Percentiles rank a stretch among this genome's conserved stretches.
These are phyloP conservation scores for Apis mellifera DNA, from an alignment of 1,140 invertebrate species.

Conservation along the genomic window DNA sequence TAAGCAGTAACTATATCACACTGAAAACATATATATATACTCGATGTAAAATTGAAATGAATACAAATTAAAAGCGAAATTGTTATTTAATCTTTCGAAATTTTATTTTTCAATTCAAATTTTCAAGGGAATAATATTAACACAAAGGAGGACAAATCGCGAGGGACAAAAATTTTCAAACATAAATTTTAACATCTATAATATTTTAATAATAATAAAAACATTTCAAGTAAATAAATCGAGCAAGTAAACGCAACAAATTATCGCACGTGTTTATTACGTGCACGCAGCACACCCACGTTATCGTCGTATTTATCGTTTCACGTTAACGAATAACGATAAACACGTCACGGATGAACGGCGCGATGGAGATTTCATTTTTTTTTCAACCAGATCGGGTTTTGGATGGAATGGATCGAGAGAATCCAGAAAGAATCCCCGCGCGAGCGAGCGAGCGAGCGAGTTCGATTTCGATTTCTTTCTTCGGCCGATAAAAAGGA, in stretches of 20 bases:
- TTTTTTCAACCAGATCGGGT: constrained; percentile 30
- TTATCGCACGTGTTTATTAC: constrained; percentile 15
- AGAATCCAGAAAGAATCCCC: constrained; percentile 21
- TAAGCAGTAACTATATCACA: constrained; percentile 12
- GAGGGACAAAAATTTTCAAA: too few relatives aligned
- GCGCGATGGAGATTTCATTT: constrained; percentile 40
- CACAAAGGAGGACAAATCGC: too few relatives aligned
- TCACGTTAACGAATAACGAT: constrained; percentile 49
- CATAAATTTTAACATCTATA: too few relatives aligned
- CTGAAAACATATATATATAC: background rate
- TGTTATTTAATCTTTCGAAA: too few relatives aligned
- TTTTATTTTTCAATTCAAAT: too few relatives aligned
- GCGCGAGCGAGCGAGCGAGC: too few relatives aligned
- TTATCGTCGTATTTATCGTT: constrained; percentile 68
- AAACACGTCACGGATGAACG: constrained; percentile 54
- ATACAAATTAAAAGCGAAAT: background rate
- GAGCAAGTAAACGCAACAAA: background rate
- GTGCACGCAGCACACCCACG: constrained; percentile 43
- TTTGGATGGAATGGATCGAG: constrained; percentile 19
- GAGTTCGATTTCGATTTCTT: constrained; percentile 18
- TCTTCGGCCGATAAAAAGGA: too few relatives aligned
- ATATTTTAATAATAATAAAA: too few relatives aligned
- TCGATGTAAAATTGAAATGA: too few relatives aligned
- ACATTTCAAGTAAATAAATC: too few relatives aligned
- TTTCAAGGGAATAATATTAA: too few relatives aligned